Conservation (phyloP, 2,113 vertebrate genomes). For the Cryptomyrus ogoouensis region DNA sequence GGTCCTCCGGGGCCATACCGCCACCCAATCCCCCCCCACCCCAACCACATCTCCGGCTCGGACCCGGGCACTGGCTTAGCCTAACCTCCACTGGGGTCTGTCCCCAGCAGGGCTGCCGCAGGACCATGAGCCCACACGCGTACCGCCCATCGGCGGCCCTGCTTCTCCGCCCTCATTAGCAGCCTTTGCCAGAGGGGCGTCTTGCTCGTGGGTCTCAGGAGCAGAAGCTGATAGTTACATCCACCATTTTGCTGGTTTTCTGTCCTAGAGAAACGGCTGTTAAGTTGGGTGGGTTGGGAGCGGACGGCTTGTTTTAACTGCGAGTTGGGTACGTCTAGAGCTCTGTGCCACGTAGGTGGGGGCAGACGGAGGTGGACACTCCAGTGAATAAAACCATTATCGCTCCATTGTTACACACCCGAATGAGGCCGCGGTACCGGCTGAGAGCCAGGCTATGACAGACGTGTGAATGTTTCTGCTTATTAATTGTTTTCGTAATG, state of each 20-base stretch:
- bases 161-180: neutral
- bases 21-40: neutral
- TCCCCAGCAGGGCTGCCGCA: neutral
- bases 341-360: neutral
- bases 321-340: neutral
- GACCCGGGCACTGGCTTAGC: neutral
- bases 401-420: neutral
- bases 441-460: neutral
- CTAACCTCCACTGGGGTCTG: neutral
- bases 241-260: neutral
- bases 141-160: neutral
- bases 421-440: neutral
- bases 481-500: neutral
- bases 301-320: neutral
- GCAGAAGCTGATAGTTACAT: neutral
- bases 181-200: neutral
- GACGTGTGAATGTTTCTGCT: neutral
- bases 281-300: neutral
- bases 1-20: neutral
- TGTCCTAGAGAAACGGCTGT: neutral
- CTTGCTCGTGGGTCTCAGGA: neutral
- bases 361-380: neutral
- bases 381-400: neutral
- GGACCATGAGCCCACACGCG: neutral
- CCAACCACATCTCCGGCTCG: constrained; percentile 14